A percentile compares a stretch with the other conserved stretches of the same genome.
phyloP scores from a whole-genome alignment of 2,113 vertebrate species.

The Corynorhinus townsendii region DNA sequence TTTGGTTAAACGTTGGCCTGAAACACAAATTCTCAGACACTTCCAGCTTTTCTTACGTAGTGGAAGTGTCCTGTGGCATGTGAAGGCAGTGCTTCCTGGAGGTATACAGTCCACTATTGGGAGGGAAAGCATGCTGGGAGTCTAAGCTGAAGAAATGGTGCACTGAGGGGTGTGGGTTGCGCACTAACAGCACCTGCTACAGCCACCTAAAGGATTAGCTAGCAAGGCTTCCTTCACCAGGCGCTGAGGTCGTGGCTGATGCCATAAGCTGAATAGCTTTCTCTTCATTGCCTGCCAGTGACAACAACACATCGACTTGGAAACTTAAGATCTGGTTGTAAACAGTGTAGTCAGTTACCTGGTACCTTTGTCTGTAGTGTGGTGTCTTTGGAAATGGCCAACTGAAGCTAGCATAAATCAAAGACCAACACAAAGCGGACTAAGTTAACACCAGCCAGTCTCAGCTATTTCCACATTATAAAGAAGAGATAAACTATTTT shows the following conservation, averaged over 20 bases:
- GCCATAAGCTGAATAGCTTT: background rate
- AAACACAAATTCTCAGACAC: background rate
- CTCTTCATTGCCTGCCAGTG: background rate
- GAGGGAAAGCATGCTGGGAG: background rate
- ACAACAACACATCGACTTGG: accelerated
- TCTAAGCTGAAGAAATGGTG: background rate
- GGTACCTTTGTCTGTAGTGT: background rate
- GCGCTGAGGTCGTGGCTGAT: background rate
- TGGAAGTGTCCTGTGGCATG: background rate
- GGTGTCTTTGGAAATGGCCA: background rate
- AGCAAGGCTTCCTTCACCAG: background rate
- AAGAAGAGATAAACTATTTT: background rate
- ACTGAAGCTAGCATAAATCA: background rate
- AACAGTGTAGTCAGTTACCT: background rate
- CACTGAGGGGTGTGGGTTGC: no score
- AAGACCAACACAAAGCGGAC: background rate
- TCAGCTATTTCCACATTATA: background rate
- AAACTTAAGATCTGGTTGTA: no score
- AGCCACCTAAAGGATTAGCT: background rate
- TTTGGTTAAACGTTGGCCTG: background rate
- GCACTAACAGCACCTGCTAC: background rate
- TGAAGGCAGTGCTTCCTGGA: background rate
- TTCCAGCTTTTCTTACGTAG: background rate
- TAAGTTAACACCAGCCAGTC: background rate
- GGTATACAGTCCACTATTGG: background rate